Evolutionary conservation across 1,140 invertebrate genomes (phyloP).

Genomic region (Heliconius himera): DNA sequence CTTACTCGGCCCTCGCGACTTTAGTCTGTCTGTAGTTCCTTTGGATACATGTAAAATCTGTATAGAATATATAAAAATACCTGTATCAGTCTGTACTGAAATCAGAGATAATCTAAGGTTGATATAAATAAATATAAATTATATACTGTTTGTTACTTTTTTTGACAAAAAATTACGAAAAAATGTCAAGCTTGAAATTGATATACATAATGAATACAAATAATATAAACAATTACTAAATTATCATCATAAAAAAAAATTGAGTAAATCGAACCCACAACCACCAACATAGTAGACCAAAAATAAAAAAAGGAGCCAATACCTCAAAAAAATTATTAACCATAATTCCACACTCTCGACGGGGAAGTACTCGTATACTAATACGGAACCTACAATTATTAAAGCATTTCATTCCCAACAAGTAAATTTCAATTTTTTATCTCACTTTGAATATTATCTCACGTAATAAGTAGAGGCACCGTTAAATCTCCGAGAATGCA

Average conservation of each 20-base stretch:
- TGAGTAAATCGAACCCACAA: no score
- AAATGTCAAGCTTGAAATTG: no score
- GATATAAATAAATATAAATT: no score
- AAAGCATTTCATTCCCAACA: background rate
- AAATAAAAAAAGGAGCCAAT: background rate
- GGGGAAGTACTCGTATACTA: background rate
- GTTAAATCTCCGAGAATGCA: constrained; percentile 62
- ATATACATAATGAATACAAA: no score
- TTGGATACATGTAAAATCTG: background rate
- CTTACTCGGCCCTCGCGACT: constrained; percentile 22
- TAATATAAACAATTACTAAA: no score
- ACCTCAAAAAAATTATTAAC: background rate
- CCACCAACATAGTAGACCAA: background rate
- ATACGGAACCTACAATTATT: constrained; percentile 35
- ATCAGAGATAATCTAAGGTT: background rate
- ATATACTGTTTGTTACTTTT: no score
- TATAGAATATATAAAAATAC: background rate
- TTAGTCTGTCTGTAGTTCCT: constrained; percentile 32
- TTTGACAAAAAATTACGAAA: no score
- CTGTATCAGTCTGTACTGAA: background rate
- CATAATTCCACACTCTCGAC: background rate
- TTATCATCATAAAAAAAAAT: no score
- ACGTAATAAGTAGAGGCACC: constrained; percentile 67
- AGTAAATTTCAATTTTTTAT: constrained; percentile 50
- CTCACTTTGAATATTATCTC: constrained; percentile 69